A percentile compares a stretch with the other conserved stretches of the same genome.
Evolutionary conservation across 2,113 vertebrate species (phyloP).

Genomic region (Erythrocercus mccallii): DNA sequence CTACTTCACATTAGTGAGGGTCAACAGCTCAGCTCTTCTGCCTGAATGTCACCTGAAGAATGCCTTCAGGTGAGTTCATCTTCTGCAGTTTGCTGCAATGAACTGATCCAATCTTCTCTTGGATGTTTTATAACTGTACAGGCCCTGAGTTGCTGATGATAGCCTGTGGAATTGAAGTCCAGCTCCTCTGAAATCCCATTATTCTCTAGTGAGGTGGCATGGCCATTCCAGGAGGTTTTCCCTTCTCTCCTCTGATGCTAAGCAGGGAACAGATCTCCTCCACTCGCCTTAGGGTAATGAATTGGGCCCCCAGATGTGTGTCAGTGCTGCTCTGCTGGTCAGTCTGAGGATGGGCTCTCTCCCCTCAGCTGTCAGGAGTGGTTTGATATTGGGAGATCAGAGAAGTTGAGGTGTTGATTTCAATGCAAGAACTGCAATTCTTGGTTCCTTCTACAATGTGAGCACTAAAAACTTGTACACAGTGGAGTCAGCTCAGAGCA

Average conservation of each 20-base stretch:
- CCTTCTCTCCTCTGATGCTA: not conserved
- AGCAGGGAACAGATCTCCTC: not conserved
- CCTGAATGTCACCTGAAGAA: not conserved
- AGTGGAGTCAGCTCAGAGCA: not conserved
- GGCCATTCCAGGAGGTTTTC: not conserved
- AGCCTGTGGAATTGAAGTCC: not conserved
- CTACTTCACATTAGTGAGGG: not conserved
- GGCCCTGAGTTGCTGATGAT: not conserved
- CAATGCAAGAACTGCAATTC: not conserved
- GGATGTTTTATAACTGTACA: not conserved
- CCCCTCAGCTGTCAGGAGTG: not conserved
- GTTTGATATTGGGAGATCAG: not conserved
- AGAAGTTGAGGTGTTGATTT: not conserved
- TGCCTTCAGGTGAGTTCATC: not conserved
- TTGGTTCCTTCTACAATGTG: not conserved
- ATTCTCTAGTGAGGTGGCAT: not conserved
- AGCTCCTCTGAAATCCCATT: not conserved
- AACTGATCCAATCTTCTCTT: not conserved
- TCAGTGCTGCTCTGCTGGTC: not conserved
- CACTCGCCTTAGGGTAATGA: not conserved
- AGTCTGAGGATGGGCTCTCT: not conserved
- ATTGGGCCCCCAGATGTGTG: not conserved
- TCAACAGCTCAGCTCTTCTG: not conserved
- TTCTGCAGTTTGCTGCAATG: not conserved
- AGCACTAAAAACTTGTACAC: not conserved